Percentiles rank a stretch among this genome's conserved stretches.
Conservation (phyloP, 92 coral and sea anemone species). For the Palythoa grandiflora region DNA sequence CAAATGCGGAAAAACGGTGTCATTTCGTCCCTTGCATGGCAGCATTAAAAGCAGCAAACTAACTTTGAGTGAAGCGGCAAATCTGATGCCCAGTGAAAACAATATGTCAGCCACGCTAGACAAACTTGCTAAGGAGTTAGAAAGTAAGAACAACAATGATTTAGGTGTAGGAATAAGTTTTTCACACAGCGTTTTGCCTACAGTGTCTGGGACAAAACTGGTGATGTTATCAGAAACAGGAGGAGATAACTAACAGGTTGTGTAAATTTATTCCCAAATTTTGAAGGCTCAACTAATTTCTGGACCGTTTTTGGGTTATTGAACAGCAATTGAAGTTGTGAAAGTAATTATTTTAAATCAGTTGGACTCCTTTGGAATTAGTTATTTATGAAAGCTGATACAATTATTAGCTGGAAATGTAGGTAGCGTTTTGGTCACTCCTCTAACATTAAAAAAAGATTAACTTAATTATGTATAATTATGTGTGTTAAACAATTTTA, state of each 20-base stretch:
- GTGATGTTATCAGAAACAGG: constrained; percentile 59
- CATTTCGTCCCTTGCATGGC: constrained; percentile 50
- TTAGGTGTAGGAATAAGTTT: constrained; percentile 55
- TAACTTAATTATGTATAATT: no score
- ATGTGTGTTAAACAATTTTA: no score
- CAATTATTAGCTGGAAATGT: no score
- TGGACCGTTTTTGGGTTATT: no score
- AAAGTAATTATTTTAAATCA: no score
- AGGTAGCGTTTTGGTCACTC: no score
- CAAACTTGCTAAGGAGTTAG: constrained; percentile 77
- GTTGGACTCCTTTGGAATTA: no score
- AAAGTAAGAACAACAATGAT: constrained; percentile 56
- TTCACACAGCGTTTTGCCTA: constrained; percentile 72
- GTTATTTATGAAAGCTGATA: no score
- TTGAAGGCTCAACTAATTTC: not conserved
- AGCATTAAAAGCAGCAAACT: constrained; percentile 74
- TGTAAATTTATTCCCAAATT: not conserved
- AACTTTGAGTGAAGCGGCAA: constrained; percentile 88
- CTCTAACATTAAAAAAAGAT: no score
- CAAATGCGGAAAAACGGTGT: constrained; percentile 59
- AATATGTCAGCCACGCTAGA: constrained; percentile 65
- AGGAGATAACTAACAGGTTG: constrained; percentile 9
- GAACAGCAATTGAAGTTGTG: no score
- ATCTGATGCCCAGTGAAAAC: constrained; percentile 70
- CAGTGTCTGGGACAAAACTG: constrained; percentile 87